Base-by-base conservation (phyloP, 2,888 invertebrate genomes). In the Pomacea canaliculata region DNA sequence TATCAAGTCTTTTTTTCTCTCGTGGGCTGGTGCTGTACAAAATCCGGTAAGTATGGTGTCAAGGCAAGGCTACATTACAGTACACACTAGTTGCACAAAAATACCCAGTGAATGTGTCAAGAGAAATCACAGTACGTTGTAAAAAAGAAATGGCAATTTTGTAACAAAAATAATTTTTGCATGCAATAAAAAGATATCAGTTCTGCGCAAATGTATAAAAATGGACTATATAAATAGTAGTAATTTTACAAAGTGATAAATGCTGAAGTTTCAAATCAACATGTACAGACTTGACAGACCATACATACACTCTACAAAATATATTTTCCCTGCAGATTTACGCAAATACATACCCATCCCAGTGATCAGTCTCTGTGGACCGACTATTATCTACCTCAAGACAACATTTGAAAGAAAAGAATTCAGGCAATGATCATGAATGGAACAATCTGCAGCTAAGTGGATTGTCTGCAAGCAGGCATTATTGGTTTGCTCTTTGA, bases 41-140 rank as follows among this genome's bases (percentile, higher is more conserved):
- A 46, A 67, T n/a, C 66, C 49, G 37, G 70, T 23, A 66, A 18
- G 72, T 72, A 71, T 51, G 70, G 60, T 66, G 46, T 66, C 65
- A 66, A 76, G 72, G 75, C 70, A 70, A 70, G 48, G 65, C 70
- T 69, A 76, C 70, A 72, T 72, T 63, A 73, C 63, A 65, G 60
- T 46, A 72, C 65, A 71, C 68, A 71, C 51, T 76, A 76, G 70
- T 62, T 67, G 73, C 78, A 70, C 73, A 69, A 69, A 71, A 76
- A 73, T 73, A 78, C 73, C 73, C 76, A 80, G 76, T 82, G 82
- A 80, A 79, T 82, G 78, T 77, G 80, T 78, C 76, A 70, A 77
- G 79, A 79, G 79, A 80, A 81, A 84, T 84, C 84, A 84, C 84
- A 84, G 84, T 82, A 82, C 75, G 74, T 78, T 81, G 80, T 81